These are phyloP conservation scores for Drosophila greeni DNA, from an alignment of 2,888 invertebrate species.

Conservation along the genomic window DNA sequence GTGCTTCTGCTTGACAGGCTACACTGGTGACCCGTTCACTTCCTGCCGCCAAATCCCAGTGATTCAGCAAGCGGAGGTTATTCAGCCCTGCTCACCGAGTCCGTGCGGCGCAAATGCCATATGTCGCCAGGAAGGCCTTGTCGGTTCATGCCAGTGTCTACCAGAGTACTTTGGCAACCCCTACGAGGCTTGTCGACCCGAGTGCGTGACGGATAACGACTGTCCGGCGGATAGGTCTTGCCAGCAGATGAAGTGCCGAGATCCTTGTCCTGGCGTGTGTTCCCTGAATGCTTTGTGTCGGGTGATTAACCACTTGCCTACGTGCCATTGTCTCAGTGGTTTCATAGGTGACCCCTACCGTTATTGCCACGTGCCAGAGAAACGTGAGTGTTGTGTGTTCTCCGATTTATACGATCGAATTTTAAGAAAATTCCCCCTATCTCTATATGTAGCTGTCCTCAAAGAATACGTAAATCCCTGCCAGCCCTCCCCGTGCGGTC, in stretches of 20 bases:
- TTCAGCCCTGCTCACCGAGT: conserved; percentile 82
- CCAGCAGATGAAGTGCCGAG: conserved; percentile 85
- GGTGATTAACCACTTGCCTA: conserved; percentile 85
- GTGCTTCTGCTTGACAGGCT: conserved; percentile 82
- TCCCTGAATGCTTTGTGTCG: conserved; percentile 86
- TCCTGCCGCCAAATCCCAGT: conserved; percentile 78
- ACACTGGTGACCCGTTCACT: conserved; percentile 84
- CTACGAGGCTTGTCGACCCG: conserved; percentile 86
- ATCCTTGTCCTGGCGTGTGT: conserved; percentile 89
- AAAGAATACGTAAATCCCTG: conserved; percentile 81
- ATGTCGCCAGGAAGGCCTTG: conserved; percentile 84
- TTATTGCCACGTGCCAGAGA: conserved; percentile 81
- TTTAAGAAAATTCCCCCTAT: conserved; percentile 2
- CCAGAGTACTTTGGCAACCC: conserved; percentile 84
- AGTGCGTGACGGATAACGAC: conserved; percentile 88
- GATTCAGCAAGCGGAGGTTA: conserved; percentile 66
- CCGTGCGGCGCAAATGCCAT: conserved; percentile 84
- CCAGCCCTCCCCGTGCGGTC: conserved; percentile 83
- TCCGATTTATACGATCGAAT: neutral
- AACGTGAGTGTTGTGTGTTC: conserved; percentile 79
- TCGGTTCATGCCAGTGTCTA: conserved; percentile 85
- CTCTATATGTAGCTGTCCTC: conserved; percentile 61
- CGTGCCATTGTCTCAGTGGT: conserved; percentile 84
- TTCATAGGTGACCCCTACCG: conserved; percentile 89
- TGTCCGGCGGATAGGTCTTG: conserved; percentile 86